These are phyloP conservation scores for Penaeus chinensis DNA, from an alignment of 1,140 invertebrate genomes.

Conservation along the genomic window DNA sequence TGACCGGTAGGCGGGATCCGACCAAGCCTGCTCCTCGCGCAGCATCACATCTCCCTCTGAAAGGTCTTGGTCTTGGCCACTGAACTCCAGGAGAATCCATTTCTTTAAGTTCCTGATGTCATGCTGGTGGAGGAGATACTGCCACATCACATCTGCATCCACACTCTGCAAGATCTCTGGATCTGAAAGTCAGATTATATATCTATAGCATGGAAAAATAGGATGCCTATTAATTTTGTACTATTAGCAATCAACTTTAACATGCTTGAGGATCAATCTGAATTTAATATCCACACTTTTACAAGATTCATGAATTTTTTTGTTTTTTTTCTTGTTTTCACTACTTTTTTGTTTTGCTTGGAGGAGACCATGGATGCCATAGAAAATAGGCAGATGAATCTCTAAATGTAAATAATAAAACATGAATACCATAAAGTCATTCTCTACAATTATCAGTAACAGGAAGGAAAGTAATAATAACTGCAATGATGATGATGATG, in stretches of 20 bases:
- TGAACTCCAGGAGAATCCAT: conserved; percentile 43
- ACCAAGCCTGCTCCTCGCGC: conserved; percentile 19
- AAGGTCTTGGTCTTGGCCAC: background rate
- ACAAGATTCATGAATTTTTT: background rate
- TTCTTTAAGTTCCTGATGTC: conserved; percentile 37
- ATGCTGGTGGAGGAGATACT: conserved; percentile 45
- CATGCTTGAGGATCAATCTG: too few relatives aligned
- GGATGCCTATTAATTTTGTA: too few relatives aligned
- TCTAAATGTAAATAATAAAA: background rate
- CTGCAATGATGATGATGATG: too few relatives aligned
- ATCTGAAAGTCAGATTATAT: conserved; percentile 23
- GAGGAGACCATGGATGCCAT: too few relatives aligned
- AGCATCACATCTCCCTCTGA: background rate
- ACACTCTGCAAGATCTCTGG: conserved; percentile 30
- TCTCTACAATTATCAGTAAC: too few relatives aligned
- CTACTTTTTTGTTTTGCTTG: too few relatives aligned
- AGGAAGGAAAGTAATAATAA: too few relatives aligned
- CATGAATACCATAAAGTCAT: background rate
- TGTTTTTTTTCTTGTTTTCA: too few relatives aligned
- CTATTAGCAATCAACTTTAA: too few relatives aligned
- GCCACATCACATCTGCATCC: conserved; percentile 41
- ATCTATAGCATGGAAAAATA: background rate
- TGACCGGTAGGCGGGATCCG: conserved; percentile 15
- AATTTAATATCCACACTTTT: too few relatives aligned
- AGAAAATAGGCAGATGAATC: background rate